Percentiles rank a stretch among this genome's conserved stretches.
Conservation (phyloP, 1,140 invertebrate genomes). For the Drosophila chauvacae region DNA sequence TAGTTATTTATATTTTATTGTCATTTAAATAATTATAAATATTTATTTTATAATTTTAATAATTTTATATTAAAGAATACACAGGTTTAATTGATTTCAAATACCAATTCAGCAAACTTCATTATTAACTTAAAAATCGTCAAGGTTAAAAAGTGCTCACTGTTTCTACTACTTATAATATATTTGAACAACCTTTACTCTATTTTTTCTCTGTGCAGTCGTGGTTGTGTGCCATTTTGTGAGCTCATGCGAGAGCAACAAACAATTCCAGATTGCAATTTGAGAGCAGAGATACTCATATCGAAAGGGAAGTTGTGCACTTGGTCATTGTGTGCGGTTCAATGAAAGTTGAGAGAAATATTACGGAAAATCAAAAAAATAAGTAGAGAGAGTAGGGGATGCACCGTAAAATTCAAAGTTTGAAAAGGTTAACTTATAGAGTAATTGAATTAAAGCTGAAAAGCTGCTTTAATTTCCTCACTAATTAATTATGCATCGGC, state of each 20-base stretch:
- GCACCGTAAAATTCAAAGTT: background rate
- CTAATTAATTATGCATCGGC: conserved; percentile 1
- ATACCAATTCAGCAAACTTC: too few species aligned
- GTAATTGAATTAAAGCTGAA: background rate
- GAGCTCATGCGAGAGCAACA: conserved; percentile 12
- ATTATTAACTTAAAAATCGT: too few species aligned
- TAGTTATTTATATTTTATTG: background rate
- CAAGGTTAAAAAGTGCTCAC: too few species aligned
- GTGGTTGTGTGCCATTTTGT: conserved; percentile 3
- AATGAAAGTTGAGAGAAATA: conserved; percentile 3
- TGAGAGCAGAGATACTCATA: conserved; percentile 23
- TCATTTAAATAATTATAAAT: too few species aligned
- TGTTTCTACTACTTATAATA: background rate
- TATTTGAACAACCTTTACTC: background rate
- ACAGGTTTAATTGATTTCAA: too few species aligned
- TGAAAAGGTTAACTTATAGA: background rate
- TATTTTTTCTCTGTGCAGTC: conserved; percentile 22
- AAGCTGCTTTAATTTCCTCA: background rate
- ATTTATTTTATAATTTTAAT: too few species aligned
- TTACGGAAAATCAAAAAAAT: conserved; percentile 5
- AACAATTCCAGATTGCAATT: conserved; percentile 39
- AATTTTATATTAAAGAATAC: too few species aligned
- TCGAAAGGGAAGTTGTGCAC: conserved; percentile 14
- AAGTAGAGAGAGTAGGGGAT: background rate
- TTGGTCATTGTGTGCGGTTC: conserved; percentile 12